Percentiles rank a stretch among this genome's conserved stretches.
phyloP scores from a whole-genome alignment of 2,888 invertebrate species.

The Limenitis camilla region DNA sequence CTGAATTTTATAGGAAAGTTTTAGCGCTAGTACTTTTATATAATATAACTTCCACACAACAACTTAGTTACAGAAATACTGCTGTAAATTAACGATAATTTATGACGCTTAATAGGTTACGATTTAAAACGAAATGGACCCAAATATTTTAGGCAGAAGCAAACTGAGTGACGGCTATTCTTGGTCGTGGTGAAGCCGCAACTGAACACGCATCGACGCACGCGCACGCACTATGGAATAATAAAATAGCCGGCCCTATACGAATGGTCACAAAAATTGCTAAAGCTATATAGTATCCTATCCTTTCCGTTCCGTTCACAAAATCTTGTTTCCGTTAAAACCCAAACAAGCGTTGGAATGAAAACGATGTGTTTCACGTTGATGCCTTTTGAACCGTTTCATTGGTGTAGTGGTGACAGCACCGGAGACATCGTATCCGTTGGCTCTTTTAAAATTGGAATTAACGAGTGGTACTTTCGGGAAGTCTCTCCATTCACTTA shows the following conservation, averaged over 20 bases:
- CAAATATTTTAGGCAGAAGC: background rate
- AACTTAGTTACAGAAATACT: too few species aligned
- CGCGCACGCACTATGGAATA: constrained; percentile 63
- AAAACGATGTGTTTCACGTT: constrained; percentile 43
- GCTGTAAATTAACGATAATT: too few species aligned
- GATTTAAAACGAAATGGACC: constrained; percentile 1
- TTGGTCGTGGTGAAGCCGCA: constrained; percentile 62
- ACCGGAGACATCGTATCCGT: constrained; percentile 66
- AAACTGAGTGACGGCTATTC: constrained; percentile 55
- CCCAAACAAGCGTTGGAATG: constrained; percentile 54
- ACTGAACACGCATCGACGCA: constrained; percentile 62
- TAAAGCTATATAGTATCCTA: constrained; percentile 47
- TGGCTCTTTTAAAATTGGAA: constrained; percentile 59
- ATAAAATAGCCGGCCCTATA: constrained; percentile 37
- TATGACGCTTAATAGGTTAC: too few species aligned
- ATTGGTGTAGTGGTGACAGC: constrained; percentile 55
- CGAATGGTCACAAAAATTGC: constrained; percentile 50
- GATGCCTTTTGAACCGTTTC: constrained; percentile 40
- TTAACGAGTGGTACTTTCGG: constrained; percentile 56
- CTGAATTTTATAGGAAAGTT: too few species aligned
- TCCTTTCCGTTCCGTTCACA: constrained; percentile 54
- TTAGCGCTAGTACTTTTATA: too few species aligned
- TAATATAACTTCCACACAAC: too few species aligned
- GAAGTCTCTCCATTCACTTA: constrained; percentile 46
- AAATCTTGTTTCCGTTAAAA: constrained; percentile 57